Conservation (phyloP, 2,113 vertebrate genomes). For the Copsychus sechellarum region DNA sequence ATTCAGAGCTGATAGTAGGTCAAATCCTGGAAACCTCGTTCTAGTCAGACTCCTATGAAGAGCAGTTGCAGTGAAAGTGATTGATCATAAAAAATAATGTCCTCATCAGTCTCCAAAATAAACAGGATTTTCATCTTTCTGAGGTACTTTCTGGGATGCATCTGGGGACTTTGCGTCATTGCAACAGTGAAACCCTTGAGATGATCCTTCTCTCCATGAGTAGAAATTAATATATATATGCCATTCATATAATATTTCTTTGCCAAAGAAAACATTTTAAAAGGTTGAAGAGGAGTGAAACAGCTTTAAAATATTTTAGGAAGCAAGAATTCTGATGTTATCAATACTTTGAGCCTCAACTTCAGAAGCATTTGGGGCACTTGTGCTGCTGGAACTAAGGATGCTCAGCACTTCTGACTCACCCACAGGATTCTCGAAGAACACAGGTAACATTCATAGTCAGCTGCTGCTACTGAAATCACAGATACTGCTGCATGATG, state of each 20-base stretch:
- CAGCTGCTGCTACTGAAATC: neutral
- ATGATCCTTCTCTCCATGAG: neutral
- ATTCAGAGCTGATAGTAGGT: neutral
- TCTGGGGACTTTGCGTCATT: neutral
- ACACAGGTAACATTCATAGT: neutral
- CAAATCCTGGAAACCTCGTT: neutral
- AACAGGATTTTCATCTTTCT: neutral
- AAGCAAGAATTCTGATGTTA: neutral
- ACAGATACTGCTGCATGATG: neutral
- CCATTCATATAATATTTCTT: neutral
- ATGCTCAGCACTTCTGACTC: neutral
- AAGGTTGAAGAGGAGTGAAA: constrained; percentile 3
- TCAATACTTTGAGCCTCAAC: neutral
- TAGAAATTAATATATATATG: neutral
- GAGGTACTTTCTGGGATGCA: neutral
- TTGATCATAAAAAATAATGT: neutral
- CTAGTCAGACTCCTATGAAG: neutral
- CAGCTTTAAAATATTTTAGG: neutral
- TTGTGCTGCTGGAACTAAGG: neutral
- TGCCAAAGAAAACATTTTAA: neutral
- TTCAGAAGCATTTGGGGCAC: neutral
- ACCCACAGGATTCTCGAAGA: rapidly evolving
- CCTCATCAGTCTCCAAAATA: neutral
- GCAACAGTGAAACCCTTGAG: neutral
- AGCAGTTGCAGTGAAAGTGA: neutral